Evolutionary conservation across 2,888 invertebrate species (phyloP).

Genomic region (Sphaerophoria rueppellii): DNA sequence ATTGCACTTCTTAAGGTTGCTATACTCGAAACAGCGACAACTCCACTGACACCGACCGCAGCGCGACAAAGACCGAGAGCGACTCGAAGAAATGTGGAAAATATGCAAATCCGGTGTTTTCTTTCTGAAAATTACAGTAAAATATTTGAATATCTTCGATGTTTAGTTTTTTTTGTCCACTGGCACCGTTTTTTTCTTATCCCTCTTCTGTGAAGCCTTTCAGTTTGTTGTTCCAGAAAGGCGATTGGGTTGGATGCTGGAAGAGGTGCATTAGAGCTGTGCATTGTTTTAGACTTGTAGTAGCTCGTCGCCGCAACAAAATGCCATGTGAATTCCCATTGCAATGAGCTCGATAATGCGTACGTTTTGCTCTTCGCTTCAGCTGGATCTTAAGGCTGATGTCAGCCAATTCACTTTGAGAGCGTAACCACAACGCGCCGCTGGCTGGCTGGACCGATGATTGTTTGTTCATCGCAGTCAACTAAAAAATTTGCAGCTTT

Average conservation of each 20-base stretch:
- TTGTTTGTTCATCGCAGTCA: constrained; percentile 62
- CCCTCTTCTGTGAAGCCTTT: constrained; percentile 44
- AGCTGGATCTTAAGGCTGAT: background rate
- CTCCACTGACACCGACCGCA: background rate
- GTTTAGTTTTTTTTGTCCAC: constrained; percentile 72
- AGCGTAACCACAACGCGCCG: constrained; percentile 38
- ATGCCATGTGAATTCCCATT: constrained; percentile 58
- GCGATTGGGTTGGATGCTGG: constrained; percentile 9
- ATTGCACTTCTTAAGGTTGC: constrained; percentile 8
- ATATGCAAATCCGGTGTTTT: constrained; percentile 73
- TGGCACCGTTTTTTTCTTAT: constrained; percentile 55
- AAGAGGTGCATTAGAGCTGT: constrained; percentile 15
- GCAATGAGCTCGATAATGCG: constrained; percentile 42
- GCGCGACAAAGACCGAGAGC: constrained; percentile 26
- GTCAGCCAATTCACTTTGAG: constrained; percentile 16
- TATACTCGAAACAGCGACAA: background rate
- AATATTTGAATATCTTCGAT: constrained; percentile 74
- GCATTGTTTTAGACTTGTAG: constrained; percentile 60
- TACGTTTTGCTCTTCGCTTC: constrained; percentile 13
- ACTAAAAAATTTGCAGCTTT: constrained; percentile 55
- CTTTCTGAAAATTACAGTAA: constrained; percentile 73
- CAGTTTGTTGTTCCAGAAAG: constrained; percentile 29
- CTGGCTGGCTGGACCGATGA: background rate
- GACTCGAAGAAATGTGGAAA: constrained; percentile 67
- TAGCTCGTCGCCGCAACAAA: constrained; percentile 6